Evolutionary conservation across 2,113 vertebrate genomes (phyloP).

Genomic region (Phainopepla nitens): DNA sequence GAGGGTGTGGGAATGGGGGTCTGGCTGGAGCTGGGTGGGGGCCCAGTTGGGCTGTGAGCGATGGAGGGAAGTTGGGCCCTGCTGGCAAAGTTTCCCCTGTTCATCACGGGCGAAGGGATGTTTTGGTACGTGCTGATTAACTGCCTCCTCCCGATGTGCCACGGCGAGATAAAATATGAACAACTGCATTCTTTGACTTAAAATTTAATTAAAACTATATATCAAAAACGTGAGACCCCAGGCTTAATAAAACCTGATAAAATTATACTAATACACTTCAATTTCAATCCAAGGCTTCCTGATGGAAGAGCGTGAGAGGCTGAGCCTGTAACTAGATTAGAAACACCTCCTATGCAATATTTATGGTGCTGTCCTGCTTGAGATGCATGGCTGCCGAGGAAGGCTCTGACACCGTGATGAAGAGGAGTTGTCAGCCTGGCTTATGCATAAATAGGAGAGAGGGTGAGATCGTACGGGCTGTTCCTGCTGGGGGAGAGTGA

Average conservation of each 20-base stretch:
- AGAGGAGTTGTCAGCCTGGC: constrained; percentile 3
- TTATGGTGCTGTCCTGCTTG: constrained; percentile 27
- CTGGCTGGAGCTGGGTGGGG: background rate
- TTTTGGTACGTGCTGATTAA: constrained; percentile 23
- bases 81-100: background rate
- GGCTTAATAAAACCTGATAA: constrained; percentile 63
- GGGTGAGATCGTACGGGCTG: background rate
- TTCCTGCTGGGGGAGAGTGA: background rate
- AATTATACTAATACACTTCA: constrained; percentile 64
- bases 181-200: constrained; percentile 56
- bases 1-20: rapidly evolving
- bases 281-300: constrained; percentile 55
- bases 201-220: constrained; percentile 73
- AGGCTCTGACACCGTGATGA: background rate
- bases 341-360: constrained; percentile 28
- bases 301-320: constrained; percentile 19
- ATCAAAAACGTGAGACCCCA: constrained; percentile 57
- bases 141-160: constrained; percentile 3
- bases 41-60: rapidly evolving
- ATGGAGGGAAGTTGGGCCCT: background rate
- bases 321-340: constrained; percentile 31
- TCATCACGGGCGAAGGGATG: background rate
- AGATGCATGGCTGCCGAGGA: constrained; percentile 26
- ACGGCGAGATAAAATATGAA: constrained; percentile 52
- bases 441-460: background rate